Percentiles rank a stretch among this genome's conserved stretches.
Evolutionary conservation across 2,888 invertebrate species (phyloP).

Genomic region (Chalcosyrphus nemorum): DNA sequence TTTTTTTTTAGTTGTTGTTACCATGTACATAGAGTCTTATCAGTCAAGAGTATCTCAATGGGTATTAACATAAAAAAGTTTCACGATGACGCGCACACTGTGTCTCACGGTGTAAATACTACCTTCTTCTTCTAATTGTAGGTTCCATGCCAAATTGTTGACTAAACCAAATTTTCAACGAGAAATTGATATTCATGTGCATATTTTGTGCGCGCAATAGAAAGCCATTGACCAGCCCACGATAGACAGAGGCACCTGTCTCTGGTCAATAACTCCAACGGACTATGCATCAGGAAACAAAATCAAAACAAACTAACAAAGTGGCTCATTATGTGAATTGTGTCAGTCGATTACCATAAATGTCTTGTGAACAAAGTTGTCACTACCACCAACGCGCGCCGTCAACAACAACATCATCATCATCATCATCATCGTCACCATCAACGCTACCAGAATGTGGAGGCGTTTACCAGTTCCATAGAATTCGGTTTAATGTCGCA

Average conservation of each 20-base stretch:
- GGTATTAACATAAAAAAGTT: slow-evolving; percentile 49
- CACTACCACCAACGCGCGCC: slow-evolving; percentile 6
- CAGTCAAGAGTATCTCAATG: slow-evolving; percentile 13
- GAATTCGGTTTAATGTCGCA: slow-evolving; percentile 66
- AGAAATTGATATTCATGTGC: slow-evolving; percentile 37
- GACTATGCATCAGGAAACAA: slow-evolving; percentile 38
- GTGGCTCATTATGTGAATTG: slow-evolving; percentile 78
- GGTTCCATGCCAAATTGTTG: slow-evolving; percentile 36
- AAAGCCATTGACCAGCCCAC: slow-evolving; percentile 15
- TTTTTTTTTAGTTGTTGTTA: slow-evolving; percentile 39
- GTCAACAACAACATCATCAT: slow-evolving; percentile 57
- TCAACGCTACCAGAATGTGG: slow-evolving; percentile 28
- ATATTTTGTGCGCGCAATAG: not conserved
- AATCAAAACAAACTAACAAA: slow-evolving; percentile 57
- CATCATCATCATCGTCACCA: slow-evolving; percentile 14
- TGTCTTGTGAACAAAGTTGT: slow-evolving; percentile 67
- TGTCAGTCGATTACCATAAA: slow-evolving; percentile 81
- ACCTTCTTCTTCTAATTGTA: slow-evolving; percentile 21
- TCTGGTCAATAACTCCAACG: slow-evolving; percentile 55
- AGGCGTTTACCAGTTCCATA: slow-evolving; percentile 61
- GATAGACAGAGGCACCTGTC: slow-evolving; percentile 14
- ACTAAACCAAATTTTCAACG: slow-evolving; percentile 12
- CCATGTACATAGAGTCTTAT: slow-evolving; percentile 27
- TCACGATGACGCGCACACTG: not conserved
- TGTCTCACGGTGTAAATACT: slow-evolving; percentile 19